phyloP scores from a whole-genome alignment of 1,140 invertebrate species.

The Drosophila asahinai region DNA sequence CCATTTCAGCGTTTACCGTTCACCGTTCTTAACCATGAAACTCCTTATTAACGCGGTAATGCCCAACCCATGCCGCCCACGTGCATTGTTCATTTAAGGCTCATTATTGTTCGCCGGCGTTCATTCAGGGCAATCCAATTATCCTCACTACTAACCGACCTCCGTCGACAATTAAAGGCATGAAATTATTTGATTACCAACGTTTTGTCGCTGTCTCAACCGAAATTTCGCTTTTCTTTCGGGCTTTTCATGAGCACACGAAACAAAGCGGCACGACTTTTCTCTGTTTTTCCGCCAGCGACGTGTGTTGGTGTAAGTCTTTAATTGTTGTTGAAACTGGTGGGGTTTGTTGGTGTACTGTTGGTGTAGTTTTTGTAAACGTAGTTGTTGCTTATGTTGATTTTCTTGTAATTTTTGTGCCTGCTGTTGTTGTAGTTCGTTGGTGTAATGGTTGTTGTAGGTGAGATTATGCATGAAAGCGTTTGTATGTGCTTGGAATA shows the following conservation, averaged over 20 bases:
- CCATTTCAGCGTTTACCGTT: constrained; percentile 7
- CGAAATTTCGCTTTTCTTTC: constrained; percentile 77
- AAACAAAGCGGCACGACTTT: constrained; percentile 48
- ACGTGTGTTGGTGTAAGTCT: constrained; percentile 48
- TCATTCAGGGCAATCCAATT: constrained; percentile 59
- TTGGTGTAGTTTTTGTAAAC: neutral
- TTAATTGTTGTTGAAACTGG: constrained; percentile 18
- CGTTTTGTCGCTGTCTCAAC: constrained; percentile 61
- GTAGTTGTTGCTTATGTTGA: neutral
- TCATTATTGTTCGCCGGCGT: constrained; percentile 52
- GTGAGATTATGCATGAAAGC: constrained; percentile 80
- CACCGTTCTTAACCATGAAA: constrained; percentile 30
- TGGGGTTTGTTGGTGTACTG: neutral
- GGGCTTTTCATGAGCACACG: constrained; percentile 17
- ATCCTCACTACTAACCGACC: constrained; percentile 42
- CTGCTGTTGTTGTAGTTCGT: neutral
- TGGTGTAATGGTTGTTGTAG: constrained; percentile 37
- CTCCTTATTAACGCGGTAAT: constrained; percentile 50
- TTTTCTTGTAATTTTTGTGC: constrained; percentile 23
- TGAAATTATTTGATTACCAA: constrained; percentile 81
- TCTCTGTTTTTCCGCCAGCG: constrained; percentile 18
- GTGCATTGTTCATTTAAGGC: constrained; percentile 55
- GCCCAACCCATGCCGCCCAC: neutral
- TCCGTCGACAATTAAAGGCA: constrained; percentile 67
- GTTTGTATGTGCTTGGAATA: constrained; percentile 71